Percentiles rank a stretch among this genome's conserved stretches.
These are phyloP conservation scores for Melospiza georgiana DNA, from an alignment of 2,113 vertebrate genomes.

Conservation along the genomic window DNA sequence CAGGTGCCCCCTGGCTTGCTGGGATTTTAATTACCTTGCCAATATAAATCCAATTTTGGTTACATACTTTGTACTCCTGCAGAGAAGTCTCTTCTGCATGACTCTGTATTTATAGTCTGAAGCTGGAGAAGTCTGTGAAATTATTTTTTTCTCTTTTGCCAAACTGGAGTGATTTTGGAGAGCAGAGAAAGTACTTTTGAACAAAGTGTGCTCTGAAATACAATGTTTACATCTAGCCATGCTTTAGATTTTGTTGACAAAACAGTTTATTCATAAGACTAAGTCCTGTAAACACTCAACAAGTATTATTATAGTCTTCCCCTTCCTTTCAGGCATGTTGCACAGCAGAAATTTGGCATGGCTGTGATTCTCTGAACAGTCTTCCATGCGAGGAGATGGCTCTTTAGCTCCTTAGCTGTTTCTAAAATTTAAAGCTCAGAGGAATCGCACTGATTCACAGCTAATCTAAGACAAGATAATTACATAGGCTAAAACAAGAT, in stretches of 20 bases:
- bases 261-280: neutral
- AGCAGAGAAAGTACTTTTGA: neutral
- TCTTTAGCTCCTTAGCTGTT: neutral
- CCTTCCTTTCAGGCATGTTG: neutral
- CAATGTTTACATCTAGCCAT: neutral
- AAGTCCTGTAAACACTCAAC: neutral
- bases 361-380: neutral
- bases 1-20: neutral
- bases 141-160: neutral
- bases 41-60: neutral
- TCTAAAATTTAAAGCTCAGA: neutral
- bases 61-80: neutral
- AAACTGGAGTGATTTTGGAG: neutral
- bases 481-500: neutral
- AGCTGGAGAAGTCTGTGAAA: neutral
- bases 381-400: neutral
- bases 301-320: neutral
- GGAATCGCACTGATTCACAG: neutral
- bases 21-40: constrained; percentile 24
- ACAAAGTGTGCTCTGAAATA: neutral
- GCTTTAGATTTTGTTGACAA: neutral
- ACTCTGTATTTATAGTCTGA: neutral
- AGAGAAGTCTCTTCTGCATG: neutral
- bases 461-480: neutral
- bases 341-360: neutral